Conservation (phyloP, 2,888 invertebrate species). For the Apocheima hispidaria region DNA sequence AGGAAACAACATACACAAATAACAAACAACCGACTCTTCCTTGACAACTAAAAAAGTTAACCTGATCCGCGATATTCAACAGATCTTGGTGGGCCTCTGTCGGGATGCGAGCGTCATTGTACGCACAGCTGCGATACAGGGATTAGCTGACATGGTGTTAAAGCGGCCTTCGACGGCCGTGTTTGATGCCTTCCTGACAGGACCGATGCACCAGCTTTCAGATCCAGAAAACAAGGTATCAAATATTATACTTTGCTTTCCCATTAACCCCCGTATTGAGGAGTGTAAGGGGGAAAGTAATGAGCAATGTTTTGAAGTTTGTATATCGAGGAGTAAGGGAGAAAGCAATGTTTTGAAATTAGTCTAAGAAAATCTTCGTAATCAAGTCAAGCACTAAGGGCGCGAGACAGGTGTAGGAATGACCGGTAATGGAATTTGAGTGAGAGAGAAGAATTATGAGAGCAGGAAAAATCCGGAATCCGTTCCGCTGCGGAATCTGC, state of each 20-base stretch:
- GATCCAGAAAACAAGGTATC: constrained; percentile 78
- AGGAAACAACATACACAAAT: no score
- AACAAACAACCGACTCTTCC: no score
- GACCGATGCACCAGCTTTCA: constrained; percentile 75
- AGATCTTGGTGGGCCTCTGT: constrained; percentile 74
- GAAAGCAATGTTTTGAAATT: no score
- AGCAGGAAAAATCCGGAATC: no score
- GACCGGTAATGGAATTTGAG: no score
- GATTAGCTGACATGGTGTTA: constrained; percentile 65
- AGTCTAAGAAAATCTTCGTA: no score
- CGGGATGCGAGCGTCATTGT: constrained; percentile 79
- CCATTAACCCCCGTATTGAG: not conserved
- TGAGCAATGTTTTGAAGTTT: not conserved
- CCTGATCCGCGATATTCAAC: constrained; percentile 7
- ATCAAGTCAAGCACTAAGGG: no score
- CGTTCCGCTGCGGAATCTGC: not conserved
- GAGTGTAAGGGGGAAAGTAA: not conserved
- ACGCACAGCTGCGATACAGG: constrained; percentile 70
- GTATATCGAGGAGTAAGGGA: no score
- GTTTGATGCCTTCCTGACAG: constrained; percentile 73
- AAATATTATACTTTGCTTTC: not conserved
- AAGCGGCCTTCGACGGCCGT: constrained; percentile 53
- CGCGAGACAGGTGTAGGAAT: no score
- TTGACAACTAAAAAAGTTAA: not conserved
- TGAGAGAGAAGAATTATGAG: no score